Evolutionary conservation across 2,888 invertebrate genomes (phyloP).

Genomic region (Leuctra nigra): DNA sequence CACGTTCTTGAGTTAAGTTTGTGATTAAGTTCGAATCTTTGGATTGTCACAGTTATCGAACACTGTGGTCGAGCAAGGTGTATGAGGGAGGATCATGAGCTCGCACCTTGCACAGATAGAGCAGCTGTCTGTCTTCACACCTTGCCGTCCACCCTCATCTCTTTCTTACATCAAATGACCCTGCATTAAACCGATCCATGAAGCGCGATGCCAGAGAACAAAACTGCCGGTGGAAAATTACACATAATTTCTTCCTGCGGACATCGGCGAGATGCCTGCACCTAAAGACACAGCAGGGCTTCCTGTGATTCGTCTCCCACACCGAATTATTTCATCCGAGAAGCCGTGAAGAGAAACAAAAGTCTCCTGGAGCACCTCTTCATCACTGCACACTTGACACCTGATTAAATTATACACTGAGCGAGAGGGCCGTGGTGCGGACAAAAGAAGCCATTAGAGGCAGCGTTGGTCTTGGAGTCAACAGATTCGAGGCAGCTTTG

Average conservation of each 20-base stretch:
- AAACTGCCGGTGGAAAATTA: too few species aligned
- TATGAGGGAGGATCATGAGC: not conserved
- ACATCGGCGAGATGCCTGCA: too few species aligned
- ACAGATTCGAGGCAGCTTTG: conserved; percentile 5
- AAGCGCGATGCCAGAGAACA: too few species aligned
- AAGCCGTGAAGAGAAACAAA: not conserved
- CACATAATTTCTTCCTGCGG: too few species aligned
- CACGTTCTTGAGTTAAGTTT: not conserved
- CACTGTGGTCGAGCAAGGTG: not conserved
- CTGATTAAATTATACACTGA: conserved; percentile 5
- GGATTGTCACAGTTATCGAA: conserved; percentile 6
- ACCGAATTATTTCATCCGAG: not conserved
- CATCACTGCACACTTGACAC: not conserved
- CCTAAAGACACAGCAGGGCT: too few species aligned
- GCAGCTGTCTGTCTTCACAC: conserved; percentile 3
- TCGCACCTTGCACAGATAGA: conserved; percentile 1
- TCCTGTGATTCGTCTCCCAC: too few species aligned
- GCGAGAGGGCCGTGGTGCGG: not conserved
- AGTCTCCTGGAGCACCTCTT: not conserved
- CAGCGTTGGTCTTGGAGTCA: conserved; percentile 6
- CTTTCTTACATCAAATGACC: not conserved
- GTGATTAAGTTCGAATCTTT: not conserved
- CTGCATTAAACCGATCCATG: not conserved
- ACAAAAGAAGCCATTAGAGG: conserved; percentile 18
- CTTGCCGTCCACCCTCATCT: conserved; percentile 3